Evolutionary conservation across 2,888 invertebrate genomes (phyloP), one percentile per base, ranked within the genome.

Genomic region (Cinara cedri): DNA sequence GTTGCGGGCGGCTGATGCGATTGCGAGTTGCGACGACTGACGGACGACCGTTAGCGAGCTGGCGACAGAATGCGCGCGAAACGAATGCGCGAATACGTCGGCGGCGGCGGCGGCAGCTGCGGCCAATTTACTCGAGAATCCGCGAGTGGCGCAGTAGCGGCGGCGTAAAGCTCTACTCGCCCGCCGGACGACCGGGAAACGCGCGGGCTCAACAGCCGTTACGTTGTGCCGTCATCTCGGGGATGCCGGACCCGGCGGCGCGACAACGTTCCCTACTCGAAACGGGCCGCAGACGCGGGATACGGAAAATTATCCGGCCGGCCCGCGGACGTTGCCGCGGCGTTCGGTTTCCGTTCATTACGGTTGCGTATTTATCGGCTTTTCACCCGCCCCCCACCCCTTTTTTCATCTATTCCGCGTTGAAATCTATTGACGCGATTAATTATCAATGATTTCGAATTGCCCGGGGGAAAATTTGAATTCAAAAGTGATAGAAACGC

Each of bases 41-140:
- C 60, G 26, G n/a, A 16, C 42, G 34, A 34, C 34, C 3, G 26
- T 62, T 62, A 3, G 21, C 74, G 74, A 34, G 26, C 46, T 44
- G 21, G 19, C 72, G 51, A 62, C 62, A 10, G 74, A 42, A 74
- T 63, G 63, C 62, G 63, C 63, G 74, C 63, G 74, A 74, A 63
- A 63, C 74, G 16, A 74, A 74, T 74, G 49, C 51, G 26, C n/a
- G 14, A 16, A 62, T 4, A 49, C 49, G 60, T 19, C 70, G 70
- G 49, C 68, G 34, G 46, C 68, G 16, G 54, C 44, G 16, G 46
- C 16, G 44, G 8, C 57, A 34, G 57, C 62, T 49, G 51, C 34
- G 63, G 63, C 63, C 72, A 62, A 74, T 74, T 51, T 51, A 42
- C 62, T 42, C 49, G 74, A 63, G n/a, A 63, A 74, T 74, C 74